These are phyloP conservation scores for Myripristis jacobus DNA, from an alignment of 2,797 vertebrate genomes.

Conservation along the genomic window DNA sequence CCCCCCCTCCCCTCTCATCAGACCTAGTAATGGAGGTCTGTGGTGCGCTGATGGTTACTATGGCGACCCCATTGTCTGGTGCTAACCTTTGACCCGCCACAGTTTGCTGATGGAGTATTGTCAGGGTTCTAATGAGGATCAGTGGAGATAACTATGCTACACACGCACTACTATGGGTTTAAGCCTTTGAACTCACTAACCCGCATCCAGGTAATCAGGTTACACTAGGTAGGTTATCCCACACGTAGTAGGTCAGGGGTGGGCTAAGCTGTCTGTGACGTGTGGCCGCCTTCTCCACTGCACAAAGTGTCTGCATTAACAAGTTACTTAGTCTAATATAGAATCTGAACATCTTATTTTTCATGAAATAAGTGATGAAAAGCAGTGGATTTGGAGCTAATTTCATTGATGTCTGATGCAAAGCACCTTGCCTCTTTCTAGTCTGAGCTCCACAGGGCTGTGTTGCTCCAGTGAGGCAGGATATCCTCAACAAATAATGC, in stretches of 20 bases:
- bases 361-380: too few relatives aligned
- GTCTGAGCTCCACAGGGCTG: not conserved
- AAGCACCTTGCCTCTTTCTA: not conserved
- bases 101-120: slow-evolving; percentile 70
- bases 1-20: slow-evolving; percentile 34
- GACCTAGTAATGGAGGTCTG: slow-evolving; percentile 57
- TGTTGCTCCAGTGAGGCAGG: slow-evolving; percentile 7
- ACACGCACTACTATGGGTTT: slow-evolving; percentile 52
- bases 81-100: slow-evolving; percentile 75
- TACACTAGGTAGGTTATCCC: slow-evolving; percentile 50
- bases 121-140: slow-evolving; percentile 74
- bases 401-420: too few relatives aligned
- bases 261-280: not conserved
- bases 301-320: not conserved
- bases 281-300: not conserved
- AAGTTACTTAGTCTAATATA: not conserved
- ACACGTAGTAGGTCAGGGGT: slow-evolving; percentile 34
- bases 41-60: slow-evolving; percentile 63
- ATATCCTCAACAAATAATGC: slow-evolving; percentile 29
- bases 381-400: too few relatives aligned
- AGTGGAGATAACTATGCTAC: slow-evolving; percentile 70
- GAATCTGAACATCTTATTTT: too few relatives aligned
- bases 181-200: slow-evolving; percentile 68
- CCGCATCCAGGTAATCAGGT: slow-evolving; percentile 75
- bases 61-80: slow-evolving; percentile 71